A percentile compares a stretch with the other conserved stretches of the same genome.
These are phyloP conservation scores for Pelodytes ibericus DNA, from an alignment of 2,797 vertebrate genomes.

Conservation along the genomic window DNA sequence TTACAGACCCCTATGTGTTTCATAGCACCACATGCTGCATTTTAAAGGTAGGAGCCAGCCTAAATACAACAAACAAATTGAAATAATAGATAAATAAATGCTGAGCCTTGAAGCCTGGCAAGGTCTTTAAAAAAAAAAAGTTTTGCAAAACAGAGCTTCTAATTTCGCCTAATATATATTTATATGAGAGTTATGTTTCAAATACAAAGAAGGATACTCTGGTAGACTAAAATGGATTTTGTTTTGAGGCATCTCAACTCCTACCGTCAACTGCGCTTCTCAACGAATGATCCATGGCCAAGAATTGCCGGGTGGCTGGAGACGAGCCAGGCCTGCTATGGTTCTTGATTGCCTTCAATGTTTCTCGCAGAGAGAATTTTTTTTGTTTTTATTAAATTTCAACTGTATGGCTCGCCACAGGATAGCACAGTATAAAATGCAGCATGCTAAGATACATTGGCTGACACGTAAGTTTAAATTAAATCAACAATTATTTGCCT, in stretches of 20 bases:
- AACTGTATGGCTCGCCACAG: constrained; percentile 20
- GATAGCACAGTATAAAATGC: constrained; percentile 18
- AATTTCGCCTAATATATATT: too few species aligned
- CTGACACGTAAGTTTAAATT: too few species aligned
- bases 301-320: constrained; percentile 6
- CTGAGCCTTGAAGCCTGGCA: too few species aligned
- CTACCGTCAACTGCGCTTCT: constrained; percentile 24
- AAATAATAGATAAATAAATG: too few species aligned
- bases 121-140: too few species aligned
- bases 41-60: too few species aligned
- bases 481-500: too few species aligned
- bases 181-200: not conserved
- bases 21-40: too few species aligned
- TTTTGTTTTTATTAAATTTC: too few species aligned
- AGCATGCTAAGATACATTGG: not conserved
- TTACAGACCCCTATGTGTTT: too few species aligned
- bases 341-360: constrained; percentile 39
- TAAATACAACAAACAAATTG: too few species aligned
- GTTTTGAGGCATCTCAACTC: constrained; percentile 22
- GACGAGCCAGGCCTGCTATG: constrained; percentile 29
- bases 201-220: not conserved
- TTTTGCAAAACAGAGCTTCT: too few species aligned
- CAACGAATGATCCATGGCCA: constrained; percentile 39
- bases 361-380: constrained; percentile 36
- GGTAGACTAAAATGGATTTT: not conserved